These are phyloP conservation scores for Mola mola DNA, from an alignment of 2,113 vertebrate species.

Conservation along the genomic window DNA sequence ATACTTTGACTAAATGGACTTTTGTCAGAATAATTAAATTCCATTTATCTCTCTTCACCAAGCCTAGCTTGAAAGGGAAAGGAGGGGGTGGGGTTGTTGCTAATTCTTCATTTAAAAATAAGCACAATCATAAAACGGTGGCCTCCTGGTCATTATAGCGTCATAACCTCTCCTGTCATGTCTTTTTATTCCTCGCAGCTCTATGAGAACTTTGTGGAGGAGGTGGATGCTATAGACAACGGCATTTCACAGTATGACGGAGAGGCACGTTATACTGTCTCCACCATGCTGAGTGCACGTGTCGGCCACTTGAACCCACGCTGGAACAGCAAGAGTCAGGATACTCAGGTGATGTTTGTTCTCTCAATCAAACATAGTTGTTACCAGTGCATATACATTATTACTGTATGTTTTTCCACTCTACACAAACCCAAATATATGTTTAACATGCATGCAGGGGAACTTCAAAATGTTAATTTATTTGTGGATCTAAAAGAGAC, in stretches of 20 bases:
- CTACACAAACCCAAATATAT: neutral
- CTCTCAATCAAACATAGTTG: no score
- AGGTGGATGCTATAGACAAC: slow-evolving; percentile 94
- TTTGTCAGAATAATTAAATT: slow-evolving; percentile 30
- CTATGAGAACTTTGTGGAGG: slow-evolving; percentile 95
- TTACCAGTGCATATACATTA: no score
- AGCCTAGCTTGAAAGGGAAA: neutral
- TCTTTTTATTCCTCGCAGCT: slow-evolving; percentile 77
- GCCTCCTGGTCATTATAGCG: neutral
- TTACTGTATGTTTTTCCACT: neutral
- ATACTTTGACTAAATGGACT: slow-evolving; percentile 19
- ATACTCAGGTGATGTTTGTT: slow-evolving; percentile 79
- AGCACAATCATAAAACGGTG: neutral
- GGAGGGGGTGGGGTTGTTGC: neutral
- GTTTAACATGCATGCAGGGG: neutral
- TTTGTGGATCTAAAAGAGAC: neutral
- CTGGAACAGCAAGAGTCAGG: slow-evolving; percentile 91
- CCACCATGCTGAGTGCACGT: slow-evolving; percentile 87
- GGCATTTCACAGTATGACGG: slow-evolving; percentile 90
- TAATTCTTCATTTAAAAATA: neutral
- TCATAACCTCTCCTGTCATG: slow-evolving; percentile 11
- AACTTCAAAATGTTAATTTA: neutral
- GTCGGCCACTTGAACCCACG: slow-evolving; percentile 89
- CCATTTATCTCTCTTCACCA: neutral
- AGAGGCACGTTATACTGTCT: slow-evolving; percentile 86